Percentiles rank a stretch among this genome's conserved stretches.
phyloP scores from a whole-genome alignment of 2,888 invertebrate species.

The Omphaloscelis lunosa region DNA sequence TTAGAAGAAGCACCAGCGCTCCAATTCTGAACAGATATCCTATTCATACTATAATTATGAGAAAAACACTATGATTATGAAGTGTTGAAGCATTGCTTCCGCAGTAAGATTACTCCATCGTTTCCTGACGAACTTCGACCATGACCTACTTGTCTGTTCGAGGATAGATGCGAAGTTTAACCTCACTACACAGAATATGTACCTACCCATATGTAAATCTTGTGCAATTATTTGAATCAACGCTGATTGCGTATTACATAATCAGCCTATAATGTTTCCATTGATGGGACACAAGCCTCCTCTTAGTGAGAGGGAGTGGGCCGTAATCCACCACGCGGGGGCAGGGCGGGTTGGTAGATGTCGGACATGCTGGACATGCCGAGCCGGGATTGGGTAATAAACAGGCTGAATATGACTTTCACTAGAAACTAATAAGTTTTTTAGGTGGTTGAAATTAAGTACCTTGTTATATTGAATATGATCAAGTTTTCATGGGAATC shows the following conservation, averaged over 20 bases:
- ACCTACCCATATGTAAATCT: background rate
- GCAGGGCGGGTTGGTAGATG: too few species aligned
- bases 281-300: too few species aligned
- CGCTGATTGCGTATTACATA: background rate
- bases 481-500: background rate
- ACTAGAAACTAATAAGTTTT: background rate
- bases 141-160: constrained; percentile 53
- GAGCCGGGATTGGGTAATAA: background rate
- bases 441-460: too few species aligned
- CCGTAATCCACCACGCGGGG: too few species aligned
- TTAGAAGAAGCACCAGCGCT: constrained; percentile 19
- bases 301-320: too few species aligned
- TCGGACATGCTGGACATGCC: too few species aligned
- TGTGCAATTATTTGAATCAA: constrained; percentile 10
- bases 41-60: constrained; percentile 36
- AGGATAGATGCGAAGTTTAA: constrained; percentile 53
- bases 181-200: background rate
- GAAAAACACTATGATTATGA: constrained; percentile 35
- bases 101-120: constrained; percentile 55
- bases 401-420: background rate
- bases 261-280: too few species aligned
- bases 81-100: constrained; percentile 49
- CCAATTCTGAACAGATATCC: constrained; percentile 33
- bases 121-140: constrained; percentile 61
- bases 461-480: background rate